Evolutionary conservation across 2,797 vertebrate species (phyloP), one percentile per base, ranked within the genome.

Genomic region (Geotrypetes seraphini): DNA sequence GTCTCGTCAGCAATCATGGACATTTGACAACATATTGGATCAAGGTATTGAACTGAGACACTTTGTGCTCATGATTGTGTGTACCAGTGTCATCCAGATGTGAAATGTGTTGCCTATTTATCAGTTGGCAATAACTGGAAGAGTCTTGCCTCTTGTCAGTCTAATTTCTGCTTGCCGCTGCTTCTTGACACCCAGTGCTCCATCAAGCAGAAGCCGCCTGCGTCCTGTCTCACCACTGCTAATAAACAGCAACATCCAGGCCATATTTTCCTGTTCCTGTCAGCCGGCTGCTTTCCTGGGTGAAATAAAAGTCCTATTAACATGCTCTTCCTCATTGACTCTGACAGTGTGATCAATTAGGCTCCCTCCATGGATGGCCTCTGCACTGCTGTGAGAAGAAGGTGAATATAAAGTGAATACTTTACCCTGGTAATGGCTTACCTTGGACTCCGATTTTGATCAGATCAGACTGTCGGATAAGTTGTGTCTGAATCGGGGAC

Each of bases 331-430:
- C 85, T 92, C 86, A 89, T 90, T 83, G 86, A 75, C 79, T 78
- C 79, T 89, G 91, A 90, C 92, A 95, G 85, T 60, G 81, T 90
- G 87, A 95, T 93, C 89, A 90, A 96, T 93, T 91, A 89, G 87
- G 64, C 70, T 75, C 57, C 78, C 83, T 85, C 79, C 89, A 79
- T 63, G 58, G 54, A 69, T 86, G 89, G 89, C 88, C 90, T 82
- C 79, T 50, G 68, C 65, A 78, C 83, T 68, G 53, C 83, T 75
- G 75, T 63, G 69, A 88, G 86, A 85, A 82, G 78, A 80, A 84
- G 87, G 89, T 87, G 84, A 88, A 77, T 82, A 71, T 74, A 63
- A 86, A 83, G 85, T 77, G 73, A 77, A 81, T 78, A 53, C 75
- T 77, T 71, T 71, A 55, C 67, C 69, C 70, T 69, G 57, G 50